Conservation (phyloP, 2,888 invertebrate species). For the Lochmaea crataegi region DNA sequence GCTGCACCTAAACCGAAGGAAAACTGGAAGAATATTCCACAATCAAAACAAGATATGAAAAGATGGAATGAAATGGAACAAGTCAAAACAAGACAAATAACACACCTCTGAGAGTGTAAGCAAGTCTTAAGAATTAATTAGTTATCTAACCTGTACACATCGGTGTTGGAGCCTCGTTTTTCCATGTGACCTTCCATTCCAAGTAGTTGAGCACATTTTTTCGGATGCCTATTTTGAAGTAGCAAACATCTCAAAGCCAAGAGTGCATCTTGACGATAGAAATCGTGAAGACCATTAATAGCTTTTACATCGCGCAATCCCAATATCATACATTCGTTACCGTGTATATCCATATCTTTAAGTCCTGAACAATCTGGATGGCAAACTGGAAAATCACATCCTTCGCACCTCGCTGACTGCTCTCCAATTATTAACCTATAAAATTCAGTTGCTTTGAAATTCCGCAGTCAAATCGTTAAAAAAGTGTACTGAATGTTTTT, state of each 20-base stretch:
- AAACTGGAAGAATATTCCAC: no score
- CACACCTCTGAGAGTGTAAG: no score
- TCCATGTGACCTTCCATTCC: constrained; percentile 82
- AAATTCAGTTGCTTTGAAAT: constrained; percentile 10
- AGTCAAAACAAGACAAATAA: no score
- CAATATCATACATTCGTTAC: constrained; percentile 77
- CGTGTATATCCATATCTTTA: constrained; percentile 67
- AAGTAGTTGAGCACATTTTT: constrained; percentile 74
- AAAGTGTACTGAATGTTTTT: background rate
- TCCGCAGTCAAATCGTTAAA: background rate
- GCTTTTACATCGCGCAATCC: constrained; percentile 69
- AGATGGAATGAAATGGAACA: no score
- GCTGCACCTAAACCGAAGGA: no score
- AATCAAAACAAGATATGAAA: no score
- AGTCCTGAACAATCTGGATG: constrained; percentile 71
- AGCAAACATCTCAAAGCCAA: constrained; percentile 78
- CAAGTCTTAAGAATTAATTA: background rate
- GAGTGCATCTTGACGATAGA: constrained; percentile 78
- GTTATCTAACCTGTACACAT: constrained; percentile 71
- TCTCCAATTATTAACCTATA: constrained; percentile 41
- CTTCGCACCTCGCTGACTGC: constrained; percentile 66
- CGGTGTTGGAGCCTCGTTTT: constrained; percentile 75
- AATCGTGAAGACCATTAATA: constrained; percentile 70
- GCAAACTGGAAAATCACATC: constrained; percentile 84
- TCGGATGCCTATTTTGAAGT: constrained; percentile 75